Percentiles rank a stretch among this genome's conserved stretches.
Conservation (phyloP, 2,888 invertebrate genomes). For the Cynaeus angustus region DNA sequence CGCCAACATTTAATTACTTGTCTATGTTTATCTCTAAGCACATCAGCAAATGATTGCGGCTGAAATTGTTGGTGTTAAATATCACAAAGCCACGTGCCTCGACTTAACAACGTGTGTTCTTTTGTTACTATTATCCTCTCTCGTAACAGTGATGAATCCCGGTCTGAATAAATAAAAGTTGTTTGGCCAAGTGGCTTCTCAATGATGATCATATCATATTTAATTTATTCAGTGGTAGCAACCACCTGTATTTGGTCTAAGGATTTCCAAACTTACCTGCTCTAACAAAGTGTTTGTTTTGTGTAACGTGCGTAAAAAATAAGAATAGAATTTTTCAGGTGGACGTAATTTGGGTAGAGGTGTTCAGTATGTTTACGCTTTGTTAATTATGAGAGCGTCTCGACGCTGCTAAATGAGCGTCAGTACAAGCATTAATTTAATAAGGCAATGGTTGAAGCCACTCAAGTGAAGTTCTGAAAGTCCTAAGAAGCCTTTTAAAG, state of each 20-base stretch:
- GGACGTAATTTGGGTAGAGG: constrained; percentile 21
- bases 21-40: constrained; percentile 45
- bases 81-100: constrained; percentile 63
- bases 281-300: constrained; percentile 14
- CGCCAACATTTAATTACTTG: constrained; percentile 26
- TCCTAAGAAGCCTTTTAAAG: constrained; percentile 35
- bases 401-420: constrained; percentile 41
- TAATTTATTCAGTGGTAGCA: constrained; percentile 46
- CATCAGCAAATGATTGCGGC: constrained; percentile 40
- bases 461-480: constrained; percentile 60
- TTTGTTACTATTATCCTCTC: constrained; percentile 36
- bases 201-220: constrained; percentile 37
- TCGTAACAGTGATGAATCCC: constrained; percentile 33
- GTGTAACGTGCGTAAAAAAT: background rate
- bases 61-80: constrained; percentile 63
- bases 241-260: constrained; percentile 46
- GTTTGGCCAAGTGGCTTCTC: constrained; percentile 50
- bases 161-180: constrained; percentile 47
- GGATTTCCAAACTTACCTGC: constrained; percentile 41
- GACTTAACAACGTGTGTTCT: constrained; percentile 57
- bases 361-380: background rate
- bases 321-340: constrained; percentile 19
- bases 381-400: constrained; percentile 30
- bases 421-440: constrained; percentile 62
- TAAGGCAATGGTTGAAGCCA: constrained; percentile 64